phyloP scores from a whole-genome alignment of 2,797 vertebrate species.

The Neomorphus geoffroyi region DNA sequence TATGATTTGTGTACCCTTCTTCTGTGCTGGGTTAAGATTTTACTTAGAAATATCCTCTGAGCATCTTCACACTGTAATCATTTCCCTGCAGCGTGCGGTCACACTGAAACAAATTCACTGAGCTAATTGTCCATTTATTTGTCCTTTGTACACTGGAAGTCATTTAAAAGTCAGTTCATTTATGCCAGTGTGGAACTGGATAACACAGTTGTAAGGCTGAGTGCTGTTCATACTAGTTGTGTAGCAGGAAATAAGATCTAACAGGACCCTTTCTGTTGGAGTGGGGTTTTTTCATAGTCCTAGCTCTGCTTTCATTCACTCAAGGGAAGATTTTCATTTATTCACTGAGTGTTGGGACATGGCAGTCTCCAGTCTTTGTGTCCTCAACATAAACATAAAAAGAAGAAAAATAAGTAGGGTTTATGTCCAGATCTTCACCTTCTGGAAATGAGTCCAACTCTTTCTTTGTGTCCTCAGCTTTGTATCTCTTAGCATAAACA shows the following conservation, averaged over 20 bases:
- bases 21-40: not conserved
- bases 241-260: not conserved
- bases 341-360: not conserved
- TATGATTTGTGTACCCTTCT: not conserved
- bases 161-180: not conserved
- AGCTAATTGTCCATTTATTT: conserved; percentile 38
- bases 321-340: not conserved
- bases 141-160: conserved; percentile 1
- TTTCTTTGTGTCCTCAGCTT: no score
- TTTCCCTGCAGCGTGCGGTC: not conserved
- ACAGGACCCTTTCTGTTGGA: not conserved
- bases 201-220: not conserved
- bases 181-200: not conserved
- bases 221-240: not conserved
- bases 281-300: not conserved
- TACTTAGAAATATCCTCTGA: not conserved
- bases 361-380: not conserved
- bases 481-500: not conserved
- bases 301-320: not conserved
- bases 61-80: not conserved
- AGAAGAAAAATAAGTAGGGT: not conserved
- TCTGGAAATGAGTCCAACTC: not conserved
- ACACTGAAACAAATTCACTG: not conserved
- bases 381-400: not conserved
- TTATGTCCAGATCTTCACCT: not conserved